Evolutionary conservation across 2,888 invertebrate genomes (phyloP), one percentile per base, ranked within the genome.

Genomic region (Ctenicera cuprea): DNA sequence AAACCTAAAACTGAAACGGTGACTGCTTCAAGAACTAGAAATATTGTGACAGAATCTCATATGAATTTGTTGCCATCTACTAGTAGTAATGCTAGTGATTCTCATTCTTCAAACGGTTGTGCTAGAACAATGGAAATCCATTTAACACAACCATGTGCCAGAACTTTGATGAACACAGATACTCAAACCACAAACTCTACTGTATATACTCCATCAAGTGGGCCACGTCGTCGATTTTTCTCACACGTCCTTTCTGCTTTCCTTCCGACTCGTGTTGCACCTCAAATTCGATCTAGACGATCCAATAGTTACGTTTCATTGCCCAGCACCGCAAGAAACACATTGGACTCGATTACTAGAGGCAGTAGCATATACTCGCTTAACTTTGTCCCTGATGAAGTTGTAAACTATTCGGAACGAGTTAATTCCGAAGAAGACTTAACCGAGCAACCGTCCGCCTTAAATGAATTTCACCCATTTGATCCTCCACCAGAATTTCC

Each of bases 381-480:
- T 33, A 64, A 71, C 43, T 71, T 64, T 11, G 54, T 37, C 4
- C 77, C 82, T 7, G 86, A 87, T 69, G 86, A 86, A 77, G 80
- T 87, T 0, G 85, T 86, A 38, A 86, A 87, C 78, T 87, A 83
- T 77, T 83, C 86, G 0, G 86, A 86, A 76, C 79, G 86, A 14
- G 83, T 82, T 14, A 82, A 82, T 62, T 81, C 83, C 5, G 85
- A 85, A 73, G 84, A 84, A 54, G 83, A 84, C 50, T 76, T 79
- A 0, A 68, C 77, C 26, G 75, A 76, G 18, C 72, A 74, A 18
- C 30, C 67, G 7, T 26, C 68, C 20, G 69, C 37, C 14, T 65
- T 63, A 20, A 74, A 54, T 66, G 71, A 70, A 54, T 83, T 78
- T 70, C 83, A 79, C 76, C 81, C 80, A n/a, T 83, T 79, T 74